Evolutionary conservation across 2,797 vertebrate species (phyloP).

Genomic region (Geotrypetes seraphini): DNA sequence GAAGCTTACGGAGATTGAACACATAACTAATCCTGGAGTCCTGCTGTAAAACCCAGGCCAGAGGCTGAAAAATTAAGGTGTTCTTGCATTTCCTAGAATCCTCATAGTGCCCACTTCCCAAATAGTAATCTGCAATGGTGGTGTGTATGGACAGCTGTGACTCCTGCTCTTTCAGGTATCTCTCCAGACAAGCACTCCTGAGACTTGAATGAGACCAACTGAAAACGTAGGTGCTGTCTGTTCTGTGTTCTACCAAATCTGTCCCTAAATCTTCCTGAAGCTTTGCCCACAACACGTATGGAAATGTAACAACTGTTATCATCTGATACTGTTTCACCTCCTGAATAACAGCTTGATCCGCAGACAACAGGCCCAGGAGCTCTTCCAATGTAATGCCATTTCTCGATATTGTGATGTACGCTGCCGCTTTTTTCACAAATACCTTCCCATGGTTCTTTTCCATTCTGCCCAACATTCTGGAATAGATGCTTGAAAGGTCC

Average conservation of each 20-base stretch:
- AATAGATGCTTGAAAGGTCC: constrained; percentile 35
- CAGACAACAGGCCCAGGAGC: constrained; percentile 43
- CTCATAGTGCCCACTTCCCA: constrained; percentile 5
- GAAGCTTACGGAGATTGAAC: constrained; percentile 53
- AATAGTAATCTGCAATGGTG: constrained; percentile 42
- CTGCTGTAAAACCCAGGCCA: constrained; percentile 36
- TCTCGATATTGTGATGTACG: constrained; percentile 41
- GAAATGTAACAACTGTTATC: constrained; percentile 23
- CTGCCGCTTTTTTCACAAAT: constrained; percentile 34
- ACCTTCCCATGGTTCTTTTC: constrained; percentile 42
- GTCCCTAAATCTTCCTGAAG: constrained; percentile 32
- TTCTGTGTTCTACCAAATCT: constrained; percentile 43
- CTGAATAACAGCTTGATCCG: constrained; percentile 32
- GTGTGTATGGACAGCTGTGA: constrained; percentile 30
- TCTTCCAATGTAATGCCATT: constrained; percentile 51
- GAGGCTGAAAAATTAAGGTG: constrained; percentile 26
- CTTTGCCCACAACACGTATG: constrained; percentile 36
- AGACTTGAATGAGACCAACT: constrained; percentile 44
- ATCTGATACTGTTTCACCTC: constrained; percentile 35
- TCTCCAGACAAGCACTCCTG: constrained; percentile 17
- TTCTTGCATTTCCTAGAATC: constrained; percentile 3
- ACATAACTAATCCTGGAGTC: constrained; percentile 17
- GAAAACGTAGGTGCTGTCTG: constrained; percentile 47
- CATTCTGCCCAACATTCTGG: constrained; percentile 29
- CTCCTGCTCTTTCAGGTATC: constrained; percentile 40